Base-by-base conservation (phyloP, 2,113 vertebrate species). In the Centropus unirufus region DNA sequence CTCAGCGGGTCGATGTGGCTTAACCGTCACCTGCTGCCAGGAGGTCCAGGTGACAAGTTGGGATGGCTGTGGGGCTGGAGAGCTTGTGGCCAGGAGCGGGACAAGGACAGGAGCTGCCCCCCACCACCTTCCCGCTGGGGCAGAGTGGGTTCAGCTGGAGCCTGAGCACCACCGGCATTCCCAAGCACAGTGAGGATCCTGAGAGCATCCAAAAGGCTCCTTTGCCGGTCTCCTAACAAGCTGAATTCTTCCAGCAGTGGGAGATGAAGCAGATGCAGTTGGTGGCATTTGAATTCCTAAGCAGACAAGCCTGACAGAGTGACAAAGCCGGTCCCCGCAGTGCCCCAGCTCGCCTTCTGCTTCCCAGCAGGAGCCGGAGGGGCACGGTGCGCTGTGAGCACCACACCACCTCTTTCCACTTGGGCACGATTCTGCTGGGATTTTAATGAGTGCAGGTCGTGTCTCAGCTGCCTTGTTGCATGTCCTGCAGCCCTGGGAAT, bases 381-480 rank as follows among this genome's bases (percentile, higher is more conserved):
- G 49, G 64, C 54, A 34, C 3, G 9, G 83, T 6, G 5, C 11
- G 7, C 77, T 4, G 6, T 18, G 44, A 97, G 76, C 72, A 90
- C 63, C 63, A 89, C 39, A 32, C 87, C 78, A 39, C 79, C 66
- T 62, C 78, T 78, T 79, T 55, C 79, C 1, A 1, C 97, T 94
- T 95, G 85, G 93, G 87, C 95, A 96, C 47, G 57, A 61, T 91
- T 93, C 36, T 29, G 61, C 87, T 91, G 93, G 92, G 96, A 91
- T 97, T 98, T 97, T 95, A 95, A 93, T 95, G 96, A 94, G 89
- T 95, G 89, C 92, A 92, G 88, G 62, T 95, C 23, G 11, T 8
- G 12, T 72, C 32, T 85, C 4, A 15, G 57, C 29, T 2, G 4
- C 44, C n/a, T 68, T 4, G 1, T 74, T 3, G 0, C 0, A 2